Percentiles rank a stretch among this genome's conserved stretches.
Evolutionary conservation across 2,888 invertebrate species (phyloP).

Genomic region (Melieria omissa): DNA sequence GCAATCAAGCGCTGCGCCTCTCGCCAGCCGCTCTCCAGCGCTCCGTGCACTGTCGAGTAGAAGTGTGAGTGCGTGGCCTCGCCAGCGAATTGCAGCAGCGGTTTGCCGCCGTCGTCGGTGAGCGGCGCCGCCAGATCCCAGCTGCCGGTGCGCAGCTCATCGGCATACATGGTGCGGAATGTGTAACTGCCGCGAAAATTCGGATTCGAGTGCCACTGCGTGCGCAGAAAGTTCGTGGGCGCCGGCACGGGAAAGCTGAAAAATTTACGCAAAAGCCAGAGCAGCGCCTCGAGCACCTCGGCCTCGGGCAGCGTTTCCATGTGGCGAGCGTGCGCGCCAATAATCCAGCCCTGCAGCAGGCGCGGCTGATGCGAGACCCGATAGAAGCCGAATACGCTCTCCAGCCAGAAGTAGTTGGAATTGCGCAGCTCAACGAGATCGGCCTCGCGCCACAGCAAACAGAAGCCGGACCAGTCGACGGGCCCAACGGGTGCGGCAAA

Average conservation of each 20-base stretch:
- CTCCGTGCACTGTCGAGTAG: slow-evolving; percentile 79
- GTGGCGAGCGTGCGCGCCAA: slow-evolving; percentile 44
- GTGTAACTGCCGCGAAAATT: slow-evolving; percentile 75
- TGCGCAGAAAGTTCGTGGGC: slow-evolving; percentile 50
- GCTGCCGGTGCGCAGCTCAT: slow-evolving; percentile 70
- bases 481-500: slow-evolving; percentile 59
- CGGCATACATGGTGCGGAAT: slow-evolving; percentile 71
- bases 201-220: slow-evolving; percentile 75
- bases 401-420: slow-evolving; percentile 59
- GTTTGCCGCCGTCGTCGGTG: slow-evolving; percentile 56
- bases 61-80: slow-evolving; percentile 75
- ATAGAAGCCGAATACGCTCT: slow-evolving; percentile 45
- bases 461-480: slow-evolving; percentile 63
- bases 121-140: slow-evolving; percentile 71
- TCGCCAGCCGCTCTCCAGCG: slow-evolving; percentile 78
- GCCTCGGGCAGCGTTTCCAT: slow-evolving; percentile 43
- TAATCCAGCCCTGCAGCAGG: slow-evolving; percentile 74
- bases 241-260: slow-evolving; percentile 36
- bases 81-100: slow-evolving; percentile 75
- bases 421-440: slow-evolving; percentile 41
- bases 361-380: slow-evolving; percentile 43
- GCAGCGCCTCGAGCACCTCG: slow-evolving; percentile 36
- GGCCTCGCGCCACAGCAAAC: slow-evolving; percentile 62
- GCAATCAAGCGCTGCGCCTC: slow-evolving; percentile 74
- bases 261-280: slow-evolving; percentile 45